Evolutionary conservation across 2,888 invertebrate species (phyloP).

Genomic region (Athripsodes cinereus): DNA sequence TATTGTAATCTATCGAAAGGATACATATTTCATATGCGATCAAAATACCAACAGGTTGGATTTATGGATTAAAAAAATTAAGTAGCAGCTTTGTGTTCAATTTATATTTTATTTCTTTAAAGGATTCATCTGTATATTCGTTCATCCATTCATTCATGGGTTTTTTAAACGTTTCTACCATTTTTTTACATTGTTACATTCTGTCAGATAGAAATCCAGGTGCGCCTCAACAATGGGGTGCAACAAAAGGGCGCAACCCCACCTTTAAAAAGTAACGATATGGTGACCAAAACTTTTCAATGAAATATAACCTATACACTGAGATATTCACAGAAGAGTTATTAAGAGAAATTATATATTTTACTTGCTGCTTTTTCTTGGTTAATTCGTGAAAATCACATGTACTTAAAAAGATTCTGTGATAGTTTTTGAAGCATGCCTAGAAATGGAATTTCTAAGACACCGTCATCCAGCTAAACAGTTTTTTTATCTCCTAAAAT

Average conservation of each 20-base stretch:
- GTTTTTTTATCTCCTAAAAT: too few species aligned
- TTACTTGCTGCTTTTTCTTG: too few species aligned
- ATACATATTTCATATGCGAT: background rate
- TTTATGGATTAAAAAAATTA: background rate
- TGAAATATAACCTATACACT: too few species aligned
- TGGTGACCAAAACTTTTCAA: too few species aligned
- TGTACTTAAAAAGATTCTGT: too few species aligned
- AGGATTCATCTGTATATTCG: background rate
- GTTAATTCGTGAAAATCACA: too few species aligned
- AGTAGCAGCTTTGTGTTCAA: background rate
- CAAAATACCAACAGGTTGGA: slow-evolving; percentile 2
- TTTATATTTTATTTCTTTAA: too few species aligned
- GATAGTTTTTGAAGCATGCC: too few species aligned
- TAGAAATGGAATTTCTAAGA: too few species aligned
- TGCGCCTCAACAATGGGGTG: background rate
- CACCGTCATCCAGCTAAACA: too few species aligned
- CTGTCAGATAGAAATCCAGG: background rate
- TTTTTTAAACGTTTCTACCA: background rate
- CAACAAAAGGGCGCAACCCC: background rate
- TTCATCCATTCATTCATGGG: background rate
- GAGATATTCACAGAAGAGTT: too few species aligned
- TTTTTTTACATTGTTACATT: background rate
- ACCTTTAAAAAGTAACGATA: background rate
- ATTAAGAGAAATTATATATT: too few species aligned
- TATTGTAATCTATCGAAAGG: background rate